Base-by-base conservation (phyloP, 2,888 invertebrate species). In the Stegana nigrithorax region DNA sequence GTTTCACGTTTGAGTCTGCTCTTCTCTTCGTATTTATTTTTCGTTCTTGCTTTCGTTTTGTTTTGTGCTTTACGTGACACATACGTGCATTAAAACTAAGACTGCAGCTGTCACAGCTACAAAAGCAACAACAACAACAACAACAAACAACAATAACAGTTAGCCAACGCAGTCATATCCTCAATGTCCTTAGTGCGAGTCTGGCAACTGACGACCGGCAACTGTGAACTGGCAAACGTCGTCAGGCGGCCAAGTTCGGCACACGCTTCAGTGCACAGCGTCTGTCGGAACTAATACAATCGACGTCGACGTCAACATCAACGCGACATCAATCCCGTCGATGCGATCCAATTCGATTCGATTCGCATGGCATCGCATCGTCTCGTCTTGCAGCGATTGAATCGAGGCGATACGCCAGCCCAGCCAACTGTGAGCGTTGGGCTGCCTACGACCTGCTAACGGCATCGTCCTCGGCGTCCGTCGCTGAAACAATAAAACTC, bases 11-110 rank as follows among this genome's bases (percentile, higher is more conserved):
- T n/a, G n/a, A n/a, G n/a, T n/a, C n/a, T n/a, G n/a, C n/a, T n/a
- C n/a, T n/a, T n/a, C n/a, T n/a, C n/a, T n/a, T n/a, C n/a, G n/a
- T n/a, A n/a, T n/a, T n/a, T n/a, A n/a, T n/a, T n/a, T n/a, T n/a
- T n/a, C n/a, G n/a, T 32, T 32, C n/a, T 10, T 4, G 10, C 17
- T 39, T 39, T 39, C 2, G 1, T 14, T n/a, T 39, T 39, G n/a
- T 39, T 39, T 39, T 39, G 7, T 17, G 14, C n/a, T 39, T 4
- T 14, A 2, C 39, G 1, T 39, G 39, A n/a, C 39, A 39, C 39
- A 39, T 14, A 39, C 53, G 53, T 4, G 21, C 21, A 55, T 55
- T 36, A 55, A 55, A 55, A 55, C 19, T 55, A 55, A 55, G 32
- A 23, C 29, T 10, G 21, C 53, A 55, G 53, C 53, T 55, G 53